Evolutionary conservation across 2,888 invertebrate genomes (phyloP).

Genomic region (Halictus ligatus): DNA sequence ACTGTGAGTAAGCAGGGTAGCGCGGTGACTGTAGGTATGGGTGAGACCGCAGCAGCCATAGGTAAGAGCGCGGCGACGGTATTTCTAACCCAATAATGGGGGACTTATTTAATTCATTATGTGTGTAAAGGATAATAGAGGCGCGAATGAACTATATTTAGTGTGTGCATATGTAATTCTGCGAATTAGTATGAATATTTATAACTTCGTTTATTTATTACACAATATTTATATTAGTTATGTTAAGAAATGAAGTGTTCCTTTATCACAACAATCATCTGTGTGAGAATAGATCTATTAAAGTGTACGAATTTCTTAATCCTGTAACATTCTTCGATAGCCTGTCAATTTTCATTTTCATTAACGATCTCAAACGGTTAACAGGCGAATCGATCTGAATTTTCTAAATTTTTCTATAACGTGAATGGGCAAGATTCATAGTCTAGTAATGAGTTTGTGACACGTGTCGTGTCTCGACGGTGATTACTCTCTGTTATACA

Average conservation of each 20-base stretch:
- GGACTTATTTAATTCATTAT: no score
- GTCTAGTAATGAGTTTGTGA: neutral
- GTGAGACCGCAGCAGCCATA: no score
- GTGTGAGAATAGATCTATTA: neutral
- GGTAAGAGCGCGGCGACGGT: no score
- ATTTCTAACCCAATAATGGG: no score
- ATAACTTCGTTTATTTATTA: no score
- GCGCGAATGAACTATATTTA: no score
- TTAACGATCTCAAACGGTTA: neutral
- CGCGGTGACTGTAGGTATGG: no score
- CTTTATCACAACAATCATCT: neutral
- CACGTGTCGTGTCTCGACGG: neutral
- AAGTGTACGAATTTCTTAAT: neutral
- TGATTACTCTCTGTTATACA: neutral
- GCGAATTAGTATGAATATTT: no score
- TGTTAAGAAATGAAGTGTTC: neutral
- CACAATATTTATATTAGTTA: no score
- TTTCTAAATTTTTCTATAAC: neutral
- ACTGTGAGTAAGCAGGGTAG: no score
- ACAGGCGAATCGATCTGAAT: neutral
- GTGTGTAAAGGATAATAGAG: no score
- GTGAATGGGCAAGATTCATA: neutral
- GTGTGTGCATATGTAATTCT: no score
- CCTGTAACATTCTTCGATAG: neutral
- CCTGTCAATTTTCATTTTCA: neutral